Conservation (phyloP, 2,797 vertebrate genomes). For the Rhinoraja longicauda region DNA sequence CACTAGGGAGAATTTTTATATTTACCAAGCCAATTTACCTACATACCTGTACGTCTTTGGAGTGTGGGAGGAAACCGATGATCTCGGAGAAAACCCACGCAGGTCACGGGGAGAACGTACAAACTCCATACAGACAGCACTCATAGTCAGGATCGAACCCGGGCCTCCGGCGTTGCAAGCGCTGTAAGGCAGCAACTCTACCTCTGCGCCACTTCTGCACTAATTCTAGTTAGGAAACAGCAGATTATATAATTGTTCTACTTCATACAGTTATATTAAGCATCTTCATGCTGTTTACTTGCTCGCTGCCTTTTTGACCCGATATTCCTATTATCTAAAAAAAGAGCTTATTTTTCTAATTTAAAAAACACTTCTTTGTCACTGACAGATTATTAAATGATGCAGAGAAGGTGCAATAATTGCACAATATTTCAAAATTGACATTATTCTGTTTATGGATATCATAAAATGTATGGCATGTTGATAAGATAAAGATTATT, state of each 20-base stretch:
- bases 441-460: background rate
- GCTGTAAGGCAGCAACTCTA: no score
- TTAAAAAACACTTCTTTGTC: background rate
- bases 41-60: no score
- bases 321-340: background rate
- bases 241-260: background rate
- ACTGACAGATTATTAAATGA: slow-evolving; percentile 15
- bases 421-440: slow-evolving; percentile 12
- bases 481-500: slow-evolving; percentile 33
- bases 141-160: no score
- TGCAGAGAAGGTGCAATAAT: background rate
- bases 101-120: no score
- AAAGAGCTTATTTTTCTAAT: background rate
- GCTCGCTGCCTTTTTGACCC: background rate
- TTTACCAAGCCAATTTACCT: no score
- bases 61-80: no score
- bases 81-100: no score
- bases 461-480: slow-evolving; percentile 8
- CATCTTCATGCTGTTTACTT: background rate
- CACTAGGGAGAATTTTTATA: no score
- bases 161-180: no score
- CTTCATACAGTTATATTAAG: background rate
- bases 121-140: no score
- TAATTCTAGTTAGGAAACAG: background rate
- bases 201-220: no score